Conservation (phyloP, 2,888 invertebrate species). For the Apotomis betuletana region DNA sequence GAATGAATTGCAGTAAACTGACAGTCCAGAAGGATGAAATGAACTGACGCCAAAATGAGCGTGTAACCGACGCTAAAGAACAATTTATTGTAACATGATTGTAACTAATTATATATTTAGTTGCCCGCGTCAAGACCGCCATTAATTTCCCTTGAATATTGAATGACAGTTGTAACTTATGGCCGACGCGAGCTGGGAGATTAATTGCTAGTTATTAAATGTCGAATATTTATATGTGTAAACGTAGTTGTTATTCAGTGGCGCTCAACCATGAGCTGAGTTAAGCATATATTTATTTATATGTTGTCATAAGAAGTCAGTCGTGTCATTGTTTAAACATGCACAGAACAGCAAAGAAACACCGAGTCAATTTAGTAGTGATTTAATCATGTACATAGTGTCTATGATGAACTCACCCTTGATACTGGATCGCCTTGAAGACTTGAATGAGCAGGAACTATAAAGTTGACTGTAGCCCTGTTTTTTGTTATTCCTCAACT, state of each 20-base stretch:
- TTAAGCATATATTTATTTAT: constrained; percentile 1
- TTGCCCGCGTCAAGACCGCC: constrained; percentile 9
- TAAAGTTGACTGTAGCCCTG: background rate
- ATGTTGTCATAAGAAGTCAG: constrained; percentile 6
- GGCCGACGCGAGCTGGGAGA: constrained; percentile 16
- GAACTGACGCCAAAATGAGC: no score
- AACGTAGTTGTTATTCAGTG: constrained; percentile 14
- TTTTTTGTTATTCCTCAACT: background rate
- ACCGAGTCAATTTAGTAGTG: constrained; percentile 16
- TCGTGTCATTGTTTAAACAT: constrained; percentile 19
- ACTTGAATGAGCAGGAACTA: constrained; percentile 20
- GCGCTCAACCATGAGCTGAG: constrained; percentile 5
- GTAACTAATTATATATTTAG: constrained; percentile 24
- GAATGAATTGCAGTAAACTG: no score
- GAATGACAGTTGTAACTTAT: constrained; percentile 36
- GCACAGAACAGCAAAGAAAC: constrained; percentile 34
- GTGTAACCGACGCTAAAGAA: no score
- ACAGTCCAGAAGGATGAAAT: no score
- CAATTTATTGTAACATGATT: constrained; percentile 7
- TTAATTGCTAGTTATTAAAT: constrained; percentile 31
- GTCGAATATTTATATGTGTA: constrained; percentile 27
- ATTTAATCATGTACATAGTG: constrained; percentile 27
- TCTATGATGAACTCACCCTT: constrained; percentile 38
- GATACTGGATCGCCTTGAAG: constrained; percentile 35
- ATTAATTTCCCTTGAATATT: constrained; percentile 32